Evolutionary conservation across 2,888 invertebrate species (phyloP), one percentile per base, ranked within the genome.

Genomic region (Epistrophella euchroma): DNA sequence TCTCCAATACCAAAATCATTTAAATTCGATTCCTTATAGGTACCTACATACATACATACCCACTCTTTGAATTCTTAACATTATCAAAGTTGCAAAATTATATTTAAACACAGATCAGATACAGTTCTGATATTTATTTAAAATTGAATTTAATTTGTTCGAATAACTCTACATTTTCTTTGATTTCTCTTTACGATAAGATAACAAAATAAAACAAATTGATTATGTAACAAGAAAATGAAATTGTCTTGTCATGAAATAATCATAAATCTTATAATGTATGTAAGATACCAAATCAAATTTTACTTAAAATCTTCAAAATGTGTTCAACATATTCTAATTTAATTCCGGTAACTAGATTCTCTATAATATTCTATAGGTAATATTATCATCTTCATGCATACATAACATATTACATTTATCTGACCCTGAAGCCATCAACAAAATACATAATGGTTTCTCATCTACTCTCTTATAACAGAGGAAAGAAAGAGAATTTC

Each of bases 351-450:
- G 19, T 58, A 37, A 37, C 37, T 19, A 25, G 13, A 50, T 52
- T 52, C 52, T 52, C 13, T 25, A 13, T 22, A 2, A 0, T 6
- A 13, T 4, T 47, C 6, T 13, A 19, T 22, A 1, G 19, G 15
- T 40, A 22, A 60, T 40, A 60, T 22, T n/a, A 60, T 40, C 32
- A 64, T 45, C 25, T 6, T 28, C n/a, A 64, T 64, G n/a, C 43
- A 43, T 45, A 28, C 28, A 28, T 28, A 28, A 28, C 28, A 28
- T 28, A 25, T 3, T 25, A 25, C 2, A 28, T 28, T 5, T 28
- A 37, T 37, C 19, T 70, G 52, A 70, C 62, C 81, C 70, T 71
- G 62, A 50, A 43, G 68, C 45, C 19, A 32, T 73, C 66, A 68
- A 75, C 43, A 60, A 37, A 35, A 77, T 43, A 25, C 25, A 2